Percentiles rank a stretch among this genome's conserved stretches.
phyloP scores from a whole-genome alignment of 2,113 vertebrate species.

The Cardinalis cardinalis region DNA sequence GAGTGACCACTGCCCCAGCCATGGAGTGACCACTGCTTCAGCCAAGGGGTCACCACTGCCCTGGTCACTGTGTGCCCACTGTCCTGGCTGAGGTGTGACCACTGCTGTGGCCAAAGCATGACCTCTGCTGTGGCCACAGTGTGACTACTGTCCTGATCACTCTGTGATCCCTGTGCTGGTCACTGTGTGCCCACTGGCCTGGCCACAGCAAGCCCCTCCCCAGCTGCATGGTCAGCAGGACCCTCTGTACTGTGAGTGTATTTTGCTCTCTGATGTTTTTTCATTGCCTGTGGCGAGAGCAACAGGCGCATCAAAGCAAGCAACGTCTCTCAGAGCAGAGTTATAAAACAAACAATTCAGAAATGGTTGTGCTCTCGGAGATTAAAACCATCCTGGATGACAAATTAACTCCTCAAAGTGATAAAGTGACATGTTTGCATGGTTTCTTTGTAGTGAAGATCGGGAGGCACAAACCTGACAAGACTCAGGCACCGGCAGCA shows the following conservation, averaged over 20 bases:
- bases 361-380: slow-evolving; percentile 19
- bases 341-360: slow-evolving; percentile 52
- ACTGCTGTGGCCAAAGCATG: too few species aligned
- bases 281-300: slow-evolving; percentile 7
- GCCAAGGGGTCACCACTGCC: too few species aligned
- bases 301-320: slow-evolving; percentile 65
- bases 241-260: background rate
- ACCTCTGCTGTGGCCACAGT: too few species aligned
- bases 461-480: slow-evolving; percentile 18
- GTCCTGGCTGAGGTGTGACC: background rate
- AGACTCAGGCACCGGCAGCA: background rate
- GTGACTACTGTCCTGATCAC: too few species aligned
- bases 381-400: slow-evolving; percentile 53
- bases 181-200: background rate
- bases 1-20: background rate
- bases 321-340: slow-evolving; percentile 8
- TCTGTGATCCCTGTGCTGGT: too few species aligned
- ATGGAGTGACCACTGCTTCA: too few species aligned
- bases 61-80: too few species aligned
- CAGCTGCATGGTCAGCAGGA: background rate
- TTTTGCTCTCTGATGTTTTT: background rate
- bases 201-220: background rate
- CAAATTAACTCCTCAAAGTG: slow-evolving; percentile 54
- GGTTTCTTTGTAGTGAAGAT: slow-evolving; percentile 35
- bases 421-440: slow-evolving; percentile 15